Conservation (phyloP, 1,140 invertebrate species). For the Zelostemma sp. region DNA sequence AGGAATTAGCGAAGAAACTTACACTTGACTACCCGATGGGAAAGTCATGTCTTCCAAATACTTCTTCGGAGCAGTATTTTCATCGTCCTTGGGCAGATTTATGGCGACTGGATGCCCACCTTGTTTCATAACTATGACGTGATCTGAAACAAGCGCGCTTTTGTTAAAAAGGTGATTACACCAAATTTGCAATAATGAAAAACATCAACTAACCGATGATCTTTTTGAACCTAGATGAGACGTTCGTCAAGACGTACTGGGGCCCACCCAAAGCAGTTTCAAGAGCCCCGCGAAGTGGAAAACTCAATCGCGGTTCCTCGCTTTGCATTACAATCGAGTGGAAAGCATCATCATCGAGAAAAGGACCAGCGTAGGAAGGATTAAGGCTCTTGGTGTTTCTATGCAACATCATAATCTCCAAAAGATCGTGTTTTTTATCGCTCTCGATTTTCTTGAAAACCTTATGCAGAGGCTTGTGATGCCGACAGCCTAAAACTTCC, state of each 20-base stretch:
- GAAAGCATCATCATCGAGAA: slow-evolving; percentile 43
- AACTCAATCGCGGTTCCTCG: not conserved
- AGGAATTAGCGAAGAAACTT: slow-evolving; percentile 35
- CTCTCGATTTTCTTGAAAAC: slow-evolving; percentile 59
- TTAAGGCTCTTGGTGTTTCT: slow-evolving; percentile 71
- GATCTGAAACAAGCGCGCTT: slow-evolving; percentile 68
- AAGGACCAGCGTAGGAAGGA: slow-evolving; percentile 63
- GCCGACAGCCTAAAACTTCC: slow-evolving; percentile 70
- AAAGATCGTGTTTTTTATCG: not conserved
- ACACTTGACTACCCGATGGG: slow-evolving; percentile 63
- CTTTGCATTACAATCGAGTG: not conserved
- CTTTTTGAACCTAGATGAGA: slow-evolving; percentile 63
- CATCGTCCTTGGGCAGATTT: slow-evolving; percentile 28
- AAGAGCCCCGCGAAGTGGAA: slow-evolving; percentile 46
- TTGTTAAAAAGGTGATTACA: too few relatives aligned
- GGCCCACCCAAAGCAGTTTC: slow-evolving; percentile 65
- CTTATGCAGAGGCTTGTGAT: slow-evolving; percentile 67
- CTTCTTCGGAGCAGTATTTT: not conserved
- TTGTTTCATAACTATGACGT: slow-evolving; percentile 69
- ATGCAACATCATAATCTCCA: slow-evolving; percentile 68
- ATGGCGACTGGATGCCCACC: slow-evolving; percentile 70
- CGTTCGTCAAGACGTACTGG: slow-evolving; percentile 62
- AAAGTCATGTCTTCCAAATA: slow-evolving; percentile 23
- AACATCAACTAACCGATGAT: too few relatives aligned
- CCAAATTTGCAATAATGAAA: too few relatives aligned